Evolutionary conservation across 2,113 vertebrate species (phyloP).

Genomic region (Proterorhinus semilunaris): DNA sequence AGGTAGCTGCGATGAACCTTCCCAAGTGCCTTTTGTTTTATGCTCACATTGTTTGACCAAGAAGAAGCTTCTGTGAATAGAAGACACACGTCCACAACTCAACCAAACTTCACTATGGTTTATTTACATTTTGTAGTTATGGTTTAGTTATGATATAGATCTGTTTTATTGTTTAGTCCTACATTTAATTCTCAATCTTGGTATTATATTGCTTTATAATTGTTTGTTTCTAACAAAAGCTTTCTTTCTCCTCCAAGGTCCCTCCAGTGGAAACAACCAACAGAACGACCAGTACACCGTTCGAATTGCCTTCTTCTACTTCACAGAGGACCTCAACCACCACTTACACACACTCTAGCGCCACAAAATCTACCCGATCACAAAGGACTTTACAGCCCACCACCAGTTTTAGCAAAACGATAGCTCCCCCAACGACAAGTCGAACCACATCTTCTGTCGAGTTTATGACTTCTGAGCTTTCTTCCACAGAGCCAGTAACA

Average conservation of each 20-base stretch:
- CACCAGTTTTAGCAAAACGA: conserved; percentile 7
- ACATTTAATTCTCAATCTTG: no score
- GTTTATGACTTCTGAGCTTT: not conserved
- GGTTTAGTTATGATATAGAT: no score
- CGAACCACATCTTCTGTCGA: not conserved
- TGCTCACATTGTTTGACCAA: no score
- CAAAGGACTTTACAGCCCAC: conserved; percentile 3
- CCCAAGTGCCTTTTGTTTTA: no score
- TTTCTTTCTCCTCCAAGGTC: not conserved
- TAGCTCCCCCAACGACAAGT: not conserved
- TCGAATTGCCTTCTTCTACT: conserved; percentile 7
- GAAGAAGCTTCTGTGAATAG: no score
- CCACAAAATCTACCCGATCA: conserved; percentile 11
- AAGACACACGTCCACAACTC: no score
- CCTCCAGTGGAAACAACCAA: conserved; percentile 3
- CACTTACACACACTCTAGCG: not conserved
- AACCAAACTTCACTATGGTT: no score
- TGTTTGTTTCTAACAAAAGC: not conserved
- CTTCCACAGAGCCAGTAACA: not conserved
- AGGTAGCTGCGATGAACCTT: no score
- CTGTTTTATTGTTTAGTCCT: no score
- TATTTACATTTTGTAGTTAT: no score
- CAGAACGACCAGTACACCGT: not conserved
- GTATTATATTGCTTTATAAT: not conserved
- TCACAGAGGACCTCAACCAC: conserved; percentile 11